Percentiles rank a stretch among this genome's conserved stretches.
These are phyloP conservation scores for Microcebus ravelobensis DNA, from an alignment of 2,113 vertebrate species.

Conservation along the genomic window DNA sequence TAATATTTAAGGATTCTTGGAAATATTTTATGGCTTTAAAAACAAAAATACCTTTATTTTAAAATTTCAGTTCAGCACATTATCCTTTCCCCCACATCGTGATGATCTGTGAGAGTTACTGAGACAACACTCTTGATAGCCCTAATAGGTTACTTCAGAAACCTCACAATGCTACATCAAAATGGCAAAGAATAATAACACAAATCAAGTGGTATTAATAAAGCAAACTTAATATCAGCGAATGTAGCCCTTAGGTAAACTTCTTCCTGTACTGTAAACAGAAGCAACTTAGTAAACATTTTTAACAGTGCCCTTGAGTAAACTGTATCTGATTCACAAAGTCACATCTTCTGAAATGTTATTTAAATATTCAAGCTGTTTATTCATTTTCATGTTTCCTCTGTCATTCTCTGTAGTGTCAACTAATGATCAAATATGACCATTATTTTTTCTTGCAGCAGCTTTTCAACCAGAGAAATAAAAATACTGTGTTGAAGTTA, in stretches of 20 bases:
- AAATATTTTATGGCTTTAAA: neutral
- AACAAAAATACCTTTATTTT: neutral
- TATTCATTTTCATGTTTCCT: constrained; percentile 63
- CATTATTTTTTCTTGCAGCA: constrained; percentile 39
- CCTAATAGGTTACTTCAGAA: neutral
- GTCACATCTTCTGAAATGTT: constrained; percentile 55
- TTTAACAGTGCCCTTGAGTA: constrained; percentile 47
- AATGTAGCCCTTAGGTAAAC: constrained; percentile 70
- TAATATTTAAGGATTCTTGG: constrained; percentile 14
- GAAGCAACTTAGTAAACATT: constrained; percentile 63
- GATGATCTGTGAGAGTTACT: neutral
- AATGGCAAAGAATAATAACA: constrained; percentile 39
- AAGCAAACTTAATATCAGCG: constrained; percentile 60
- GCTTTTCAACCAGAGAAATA: constrained; percentile 46
- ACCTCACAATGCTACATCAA: constrained; percentile 51
- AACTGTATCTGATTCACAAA: constrained; percentile 47
- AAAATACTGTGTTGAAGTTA: constrained; percentile 4
- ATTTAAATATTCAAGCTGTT: constrained; percentile 45
- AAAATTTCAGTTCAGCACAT: neutral
- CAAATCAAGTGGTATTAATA: constrained; percentile 75
- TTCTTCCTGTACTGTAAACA: constrained; percentile 61
- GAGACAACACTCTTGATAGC: neutral
- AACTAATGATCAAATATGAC: constrained; percentile 53
- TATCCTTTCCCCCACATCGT: neutral
- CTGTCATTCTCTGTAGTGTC: constrained; percentile 45